Conservation (phyloP, 2,888 invertebrate species). For the Automeris io region DNA sequence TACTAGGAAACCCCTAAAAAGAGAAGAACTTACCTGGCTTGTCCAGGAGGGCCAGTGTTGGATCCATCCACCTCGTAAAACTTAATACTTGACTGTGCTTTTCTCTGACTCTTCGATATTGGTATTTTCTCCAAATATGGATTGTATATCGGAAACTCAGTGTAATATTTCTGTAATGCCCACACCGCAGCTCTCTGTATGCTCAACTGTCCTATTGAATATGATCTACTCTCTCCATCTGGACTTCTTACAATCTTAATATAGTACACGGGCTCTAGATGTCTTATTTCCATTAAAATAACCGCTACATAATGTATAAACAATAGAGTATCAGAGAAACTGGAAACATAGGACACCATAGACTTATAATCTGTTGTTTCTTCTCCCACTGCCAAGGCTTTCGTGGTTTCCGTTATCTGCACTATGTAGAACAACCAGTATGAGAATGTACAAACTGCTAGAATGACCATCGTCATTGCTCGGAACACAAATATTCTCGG, state of each 20-base stretch:
- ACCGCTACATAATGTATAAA: slow-evolving; percentile 97
- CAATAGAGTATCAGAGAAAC: slow-evolving; percentile 93
- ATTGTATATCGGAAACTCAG: slow-evolving; percentile 97
- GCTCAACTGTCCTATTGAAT: slow-evolving; percentile 92
- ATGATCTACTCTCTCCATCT: slow-evolving; percentile 93
- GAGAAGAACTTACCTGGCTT: slow-evolving; percentile 68
- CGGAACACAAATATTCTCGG: slow-evolving; percentile 95
- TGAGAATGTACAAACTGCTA: slow-evolving; percentile 94
- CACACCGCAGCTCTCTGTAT: slow-evolving; percentile 97
- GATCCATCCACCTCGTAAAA: slow-evolving; percentile 98
- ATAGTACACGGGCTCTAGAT: slow-evolving; percentile 92
- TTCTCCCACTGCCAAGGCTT: slow-evolving; percentile 87
- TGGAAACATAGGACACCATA: slow-evolving; percentile 94
- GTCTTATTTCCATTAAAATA: slow-evolving; percentile 94
- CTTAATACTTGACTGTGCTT: slow-evolving; percentile 90
- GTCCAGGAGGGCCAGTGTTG: slow-evolving; percentile 81
- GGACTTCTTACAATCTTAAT: slow-evolving; percentile 95
- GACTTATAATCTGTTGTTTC: slow-evolving; percentile 90
- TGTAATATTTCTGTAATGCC: slow-evolving; percentile 96
- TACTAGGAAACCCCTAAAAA: background rate
- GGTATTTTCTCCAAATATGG: slow-evolving; percentile 95
- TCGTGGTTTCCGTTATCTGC: slow-evolving; percentile 88
- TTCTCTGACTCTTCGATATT: slow-evolving; percentile 88
- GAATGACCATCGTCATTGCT: slow-evolving; percentile 90
- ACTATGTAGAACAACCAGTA: slow-evolving; percentile 99